Conservation (phyloP, 2,113 vertebrate species). For the Pomatorhinus ruficollis region DNA sequence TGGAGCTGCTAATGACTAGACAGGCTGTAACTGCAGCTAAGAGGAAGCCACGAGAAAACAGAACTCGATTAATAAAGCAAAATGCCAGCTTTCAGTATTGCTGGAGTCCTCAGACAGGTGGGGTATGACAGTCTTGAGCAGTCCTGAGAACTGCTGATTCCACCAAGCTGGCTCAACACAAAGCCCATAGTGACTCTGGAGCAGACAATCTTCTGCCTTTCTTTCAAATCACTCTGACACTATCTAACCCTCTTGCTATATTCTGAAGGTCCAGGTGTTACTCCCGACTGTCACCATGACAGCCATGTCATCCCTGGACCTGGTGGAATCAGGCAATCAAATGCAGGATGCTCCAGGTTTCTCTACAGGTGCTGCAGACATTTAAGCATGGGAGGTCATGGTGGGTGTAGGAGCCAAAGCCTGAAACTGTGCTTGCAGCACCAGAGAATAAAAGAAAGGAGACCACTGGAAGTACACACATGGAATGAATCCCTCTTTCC, state of each 20-base stretch:
- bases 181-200: not conserved
- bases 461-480: rapidly evolving
- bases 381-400: not conserved
- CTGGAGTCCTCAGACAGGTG: not conserved
- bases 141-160: not conserved
- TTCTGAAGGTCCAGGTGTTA: not conserved
- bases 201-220: not conserved
- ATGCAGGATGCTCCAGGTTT: not conserved
- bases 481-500: not conserved
- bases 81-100: not conserved
- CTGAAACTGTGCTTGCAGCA: not conserved
- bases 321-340: not conserved
- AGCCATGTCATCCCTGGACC: not conserved
- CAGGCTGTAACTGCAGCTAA: not conserved
- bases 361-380: not conserved
- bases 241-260: not conserved
- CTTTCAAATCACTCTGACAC: not conserved
- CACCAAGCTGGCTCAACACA: not conserved
- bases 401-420: not conserved
- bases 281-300: not conserved
- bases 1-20: not conserved
- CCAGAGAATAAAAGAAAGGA: not conserved
- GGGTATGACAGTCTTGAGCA: not conserved
- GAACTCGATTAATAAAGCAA: not conserved
- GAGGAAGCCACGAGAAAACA: not conserved